Evolutionary conservation across 2,113 vertebrate species (phyloP), one percentile per base, ranked within the genome.

Genomic region (Melanocharis versteri): DNA sequence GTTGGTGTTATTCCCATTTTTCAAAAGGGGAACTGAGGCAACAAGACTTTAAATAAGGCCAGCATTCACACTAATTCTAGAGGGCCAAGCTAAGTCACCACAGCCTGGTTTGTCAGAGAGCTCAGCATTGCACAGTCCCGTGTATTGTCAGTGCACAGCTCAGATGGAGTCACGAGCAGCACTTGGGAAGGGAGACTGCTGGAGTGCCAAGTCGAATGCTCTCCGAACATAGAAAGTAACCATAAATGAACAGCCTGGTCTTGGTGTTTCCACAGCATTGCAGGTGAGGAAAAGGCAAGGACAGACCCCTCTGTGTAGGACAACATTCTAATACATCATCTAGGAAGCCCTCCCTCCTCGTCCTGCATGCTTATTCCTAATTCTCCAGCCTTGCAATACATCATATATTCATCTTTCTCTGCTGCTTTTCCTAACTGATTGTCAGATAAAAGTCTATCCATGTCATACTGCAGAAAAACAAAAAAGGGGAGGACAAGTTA

Each of bases 1-100:
- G 48, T 56, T 87, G 83, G 40, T 89, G 72, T 73, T 86, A 89
- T 71, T 92, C 51, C 90, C 37, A 11, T 80, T 92, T 96, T 94
- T 95, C 39, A 48, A 44, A 80, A 23, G 88, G 65, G 65, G 72
- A 90, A 90, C 92, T 90, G 92, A 95, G 93, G 80, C 93, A 97
- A 45, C 48, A 60, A 90, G 79, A 56, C 15, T 73, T 81, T 78
- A 83, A 56, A 79, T 81, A 91, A 96, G 64, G 60, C 27, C 82
- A 51, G 14, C 6, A 35, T 56, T 75, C 45, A 24, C 27, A 19
- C 20, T 40, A 19, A 28, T 73, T 92, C 58, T 50, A 70, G 68
- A 27, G 53, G 79, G 23, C 31, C 11, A 0, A 60, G 57, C n/a
- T 75, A 68, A 64, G 37, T 62, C 68, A 57, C 64, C 42, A n/a